A percentile compares a stretch with the other conserved stretches of the same genome.
Conservation (phyloP, 1,140 invertebrate genomes). For the Drosophila melanogaster region Release_6_plus_ISO1_MT NC_004354.4:15542001-15542500, state of each 20-base stretch:
- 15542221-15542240: conserved; percentile 13
- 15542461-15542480: conserved; percentile 3
- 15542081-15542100: neutral
- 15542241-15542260: conserved; percentile 9
- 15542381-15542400: neutral
- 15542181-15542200: conserved; percentile 42
- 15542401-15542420: neutral
- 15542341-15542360: conserved; percentile 1
- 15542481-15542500: neutral
- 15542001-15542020: conserved; percentile 22
- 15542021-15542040: conserved; percentile 31
- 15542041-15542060: conserved; percentile 41
- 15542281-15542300: neutral
- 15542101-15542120: neutral
- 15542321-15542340: neutral
- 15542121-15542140: neutral
- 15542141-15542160: conserved; percentile 38
- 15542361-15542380: neutral
- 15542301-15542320: neutral
- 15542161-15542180: conserved; percentile 32
- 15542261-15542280: neutral
- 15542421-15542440: neutral
- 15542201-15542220: conserved; percentile 33
- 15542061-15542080: conserved; percentile 17
- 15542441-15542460: neutral